Base-by-base conservation (phyloP, 2,797 vertebrate species). In the Alauda arvensis region DNA sequence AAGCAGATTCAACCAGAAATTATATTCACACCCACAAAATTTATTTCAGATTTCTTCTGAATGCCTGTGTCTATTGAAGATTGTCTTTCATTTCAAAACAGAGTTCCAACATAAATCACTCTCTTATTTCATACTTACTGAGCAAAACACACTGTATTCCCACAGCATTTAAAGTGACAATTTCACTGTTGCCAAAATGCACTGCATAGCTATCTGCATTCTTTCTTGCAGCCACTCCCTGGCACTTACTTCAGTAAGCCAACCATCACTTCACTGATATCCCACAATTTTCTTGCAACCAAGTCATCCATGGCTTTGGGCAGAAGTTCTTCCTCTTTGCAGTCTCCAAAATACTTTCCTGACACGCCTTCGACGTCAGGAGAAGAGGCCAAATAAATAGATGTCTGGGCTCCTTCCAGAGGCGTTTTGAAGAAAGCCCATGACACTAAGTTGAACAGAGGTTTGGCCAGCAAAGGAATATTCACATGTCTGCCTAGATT, bases 261-360 rank as follows among this genome's bases (percentile, higher is more conserved):
- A 92, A 99, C 98, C 98, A 99, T 98, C 75, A 98, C 97, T 93
- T 99, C 98, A 94, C 98, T 99, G 63, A 98, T 98, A 95, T 99
- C 98, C 98, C 98, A 99, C 59, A 99, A 96, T 94, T 99, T 99
- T 86, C 97, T 96, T 4, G 98, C 98, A 83, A 98, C 94, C 83
- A 97, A 95, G 16, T 97, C 97, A 85, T 99, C 97, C 67, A 95
- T 97, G 83, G 98, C 98, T 94, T 98, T 99, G 57, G 97, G 97
- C 77, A 98, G 94, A 8, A 99, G 97, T 18, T 96, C 96, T 89
- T 98, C 98, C 90, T 98, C 98, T 87, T 96, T 97, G 90, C 98
- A 99, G 80, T 99, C 97, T 14, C 98, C 98, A 86, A 98, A 99
- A 88, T 98, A 98, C 89, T 96, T 98, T 61, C 99, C 98, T 9